phyloP scores from a whole-genome alignment of 2,113 vertebrate species.

The Channa argus region DNA sequence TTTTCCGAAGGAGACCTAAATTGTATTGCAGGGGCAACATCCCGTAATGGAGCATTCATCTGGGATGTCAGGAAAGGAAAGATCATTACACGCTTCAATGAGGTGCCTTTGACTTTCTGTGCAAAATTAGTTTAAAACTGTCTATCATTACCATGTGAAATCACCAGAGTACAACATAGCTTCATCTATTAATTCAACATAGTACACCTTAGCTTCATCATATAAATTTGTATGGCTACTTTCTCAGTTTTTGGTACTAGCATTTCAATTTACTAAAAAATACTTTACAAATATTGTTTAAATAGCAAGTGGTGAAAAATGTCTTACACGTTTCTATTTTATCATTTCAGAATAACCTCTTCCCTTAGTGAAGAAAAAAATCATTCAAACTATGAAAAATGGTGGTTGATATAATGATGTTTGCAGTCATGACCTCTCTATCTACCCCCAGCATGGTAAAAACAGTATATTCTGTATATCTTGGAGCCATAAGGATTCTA shows the following conservation, averaged over 20 bases:
- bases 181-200: too few relatives aligned
- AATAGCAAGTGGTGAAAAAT: neutral
- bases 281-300: neutral
- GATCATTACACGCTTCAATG: conserved; percentile 93
- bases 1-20: conserved; percentile 89
- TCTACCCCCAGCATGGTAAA: conserved; percentile 90
- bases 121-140: neutral
- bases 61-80: conserved; percentile 96
- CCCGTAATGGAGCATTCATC: conserved; percentile 94
- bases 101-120: conserved; percentile 81
- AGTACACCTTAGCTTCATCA: neutral
- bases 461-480: conserved; percentile 98
- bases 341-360: neutral
- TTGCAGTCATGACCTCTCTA: neutral
- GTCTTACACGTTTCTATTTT: neutral
- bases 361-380: neutral
- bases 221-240: neutral
- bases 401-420: neutral
- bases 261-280: neutral
- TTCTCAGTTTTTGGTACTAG: neutral
- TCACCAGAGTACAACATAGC: neutral
- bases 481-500: conserved; percentile 99
- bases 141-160: neutral
- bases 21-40: conserved; percentile 96
- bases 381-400: neutral